A percentile compares a stretch with the other conserved stretches of the same genome.
phyloP scores from a whole-genome alignment of 2,888 invertebrate species.

The Drosophila mimica region DNA sequence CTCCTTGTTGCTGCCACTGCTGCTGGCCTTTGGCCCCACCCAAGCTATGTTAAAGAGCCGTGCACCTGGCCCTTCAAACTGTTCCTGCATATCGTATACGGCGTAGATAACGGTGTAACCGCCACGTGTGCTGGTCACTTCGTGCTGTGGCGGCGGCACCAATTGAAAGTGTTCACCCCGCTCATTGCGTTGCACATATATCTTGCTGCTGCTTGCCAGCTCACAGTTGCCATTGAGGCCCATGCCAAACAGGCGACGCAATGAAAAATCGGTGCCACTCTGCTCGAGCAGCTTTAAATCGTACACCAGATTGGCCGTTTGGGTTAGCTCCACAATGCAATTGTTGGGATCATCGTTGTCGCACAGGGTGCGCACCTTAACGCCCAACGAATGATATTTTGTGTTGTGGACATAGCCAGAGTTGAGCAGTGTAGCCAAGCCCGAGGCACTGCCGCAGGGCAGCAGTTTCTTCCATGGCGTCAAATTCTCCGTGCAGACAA shows the following conservation, averaged over 20 bases:
- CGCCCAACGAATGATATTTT: conserved; percentile 95
- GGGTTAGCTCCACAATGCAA: conserved; percentile 91
- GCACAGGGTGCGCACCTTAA: conserved; percentile 94
- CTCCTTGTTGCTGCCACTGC: conserved; percentile 27
- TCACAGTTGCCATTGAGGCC: conserved; percentile 93
- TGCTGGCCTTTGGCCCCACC: conserved; percentile 45
- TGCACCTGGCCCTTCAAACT: conserved; percentile 81
- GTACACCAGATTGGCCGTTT: conserved; percentile 95
- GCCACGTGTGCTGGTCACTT: conserved; percentile 88
- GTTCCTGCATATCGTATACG: conserved; percentile 88
- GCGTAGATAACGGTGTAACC: conserved; percentile 89
- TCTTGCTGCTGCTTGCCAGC: conserved; percentile 90
- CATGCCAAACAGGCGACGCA: conserved; percentile 94
- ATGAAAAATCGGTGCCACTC: conserved; percentile 90
- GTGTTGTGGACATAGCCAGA: conserved; percentile 96
- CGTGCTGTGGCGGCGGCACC: conserved; percentile 87
- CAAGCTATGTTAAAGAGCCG: conserved; percentile 90
- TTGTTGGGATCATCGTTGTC: conserved; percentile 83
- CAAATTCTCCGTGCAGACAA: conserved; percentile 99
- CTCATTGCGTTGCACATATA: conserved; percentile 92
- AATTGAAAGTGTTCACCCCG: conserved; percentile 88
- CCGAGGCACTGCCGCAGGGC: conserved; percentile 96
- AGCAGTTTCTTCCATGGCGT: conserved; percentile 99
- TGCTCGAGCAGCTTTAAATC: conserved; percentile 88
- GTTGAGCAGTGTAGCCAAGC: conserved; percentile 94